phyloP scores from a whole-genome alignment of 1,140 invertebrate genomes.

The Drosophila funebris region DNA sequence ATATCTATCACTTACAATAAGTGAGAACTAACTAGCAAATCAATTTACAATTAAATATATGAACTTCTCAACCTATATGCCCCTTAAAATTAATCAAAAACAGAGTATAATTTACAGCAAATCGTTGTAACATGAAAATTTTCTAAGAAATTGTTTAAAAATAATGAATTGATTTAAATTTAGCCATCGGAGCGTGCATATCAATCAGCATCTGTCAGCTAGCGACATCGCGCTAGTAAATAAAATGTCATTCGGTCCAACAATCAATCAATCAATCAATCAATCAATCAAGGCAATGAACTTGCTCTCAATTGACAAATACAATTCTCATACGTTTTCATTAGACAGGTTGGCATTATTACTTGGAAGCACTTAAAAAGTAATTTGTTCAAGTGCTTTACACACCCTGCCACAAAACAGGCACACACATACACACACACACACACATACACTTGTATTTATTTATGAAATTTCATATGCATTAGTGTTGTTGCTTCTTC shows the following conservation, averaged over 20 bases:
- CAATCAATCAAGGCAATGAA: slow-evolving; percentile 1
- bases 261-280: not conserved
- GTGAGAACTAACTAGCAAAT: no score
- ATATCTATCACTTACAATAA: no score
- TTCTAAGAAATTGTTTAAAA: no score
- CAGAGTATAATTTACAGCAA: no score
- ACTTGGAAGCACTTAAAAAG: slow-evolving; percentile 7
- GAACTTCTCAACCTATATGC: no score
- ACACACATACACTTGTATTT: not conserved
- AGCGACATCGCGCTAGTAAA: not conserved
- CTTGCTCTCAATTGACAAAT: not conserved
- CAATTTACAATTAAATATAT: no score
- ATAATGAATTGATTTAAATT: no score
- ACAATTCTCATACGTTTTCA: not conserved
- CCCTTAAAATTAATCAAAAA: no score
- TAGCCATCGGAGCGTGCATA: no score
- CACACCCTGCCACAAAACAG: not conserved
- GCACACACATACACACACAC: not conserved
- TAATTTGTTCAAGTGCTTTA: slow-evolving; percentile 10
- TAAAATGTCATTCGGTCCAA: not conserved
- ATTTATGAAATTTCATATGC: slow-evolving; percentile 17
- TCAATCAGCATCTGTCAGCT: no score
- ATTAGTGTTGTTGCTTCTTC: slow-evolving; percentile 7
- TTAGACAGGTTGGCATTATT: not conserved
- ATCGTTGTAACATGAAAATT: no score